Evolutionary conservation across 2,888 invertebrate species (phyloP), one percentile per base, ranked within the genome.

Genomic region (Phanerotoma sp.): DNA sequence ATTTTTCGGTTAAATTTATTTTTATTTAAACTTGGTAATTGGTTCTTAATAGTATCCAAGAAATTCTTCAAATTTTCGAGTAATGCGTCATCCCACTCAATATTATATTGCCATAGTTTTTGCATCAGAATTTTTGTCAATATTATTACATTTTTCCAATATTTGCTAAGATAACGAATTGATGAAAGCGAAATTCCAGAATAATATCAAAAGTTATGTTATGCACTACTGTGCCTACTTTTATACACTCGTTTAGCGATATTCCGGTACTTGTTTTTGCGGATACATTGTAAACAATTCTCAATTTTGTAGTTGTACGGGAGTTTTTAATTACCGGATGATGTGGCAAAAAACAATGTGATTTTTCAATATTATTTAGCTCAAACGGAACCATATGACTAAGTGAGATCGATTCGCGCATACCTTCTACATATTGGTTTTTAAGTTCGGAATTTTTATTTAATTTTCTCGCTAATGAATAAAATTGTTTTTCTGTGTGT

Each of bases 401-500:
- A 50, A 57, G 38, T 9, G 10, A 10, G 30, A 40, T 51, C 41
- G 61, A 63, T 37, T 60, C 65, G 37, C 16, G 32, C 42, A 61
- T 51, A 51, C 60, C 63, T 13, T 18, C 47, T 4, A 15, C 37
- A 35, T 57, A 67, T 11, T 66, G 56, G 15, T 13, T 18, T 41
- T 58, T 56, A 15, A 64, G 44, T 20, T 61, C 47, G n/a, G 51
- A 55, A 49, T 66, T 56, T 44, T 42, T 54, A 7, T 13, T 18
- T 4, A 69, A 57, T 20, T 61, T 59, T 20, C 47, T 51, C 55
- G 67, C 66, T 13, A 62, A 56, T n/a, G 52, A 45, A 13, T 52
- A 44, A 38, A 68, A 66, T 40, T 67, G 49, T 44, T 61, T 65
- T 6, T 54, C 20, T 4, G 69, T 67, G 6, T 57, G 57, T 16